Evolutionary conservation across 2,797 vertebrate species (phyloP).

Genomic region (Alauda arvensis): DNA sequence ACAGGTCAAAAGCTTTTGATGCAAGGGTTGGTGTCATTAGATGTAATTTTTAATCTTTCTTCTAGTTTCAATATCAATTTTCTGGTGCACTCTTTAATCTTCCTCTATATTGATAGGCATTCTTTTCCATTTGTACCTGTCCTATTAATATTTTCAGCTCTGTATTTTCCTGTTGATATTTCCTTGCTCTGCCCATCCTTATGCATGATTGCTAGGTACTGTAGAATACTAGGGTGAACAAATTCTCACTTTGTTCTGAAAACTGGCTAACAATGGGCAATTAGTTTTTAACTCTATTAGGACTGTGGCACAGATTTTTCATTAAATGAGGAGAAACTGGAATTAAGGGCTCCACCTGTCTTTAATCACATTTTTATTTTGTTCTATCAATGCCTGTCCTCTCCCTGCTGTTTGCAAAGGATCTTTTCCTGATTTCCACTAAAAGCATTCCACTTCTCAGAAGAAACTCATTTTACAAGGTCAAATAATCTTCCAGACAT

Average conservation of each 20-base stretch:
- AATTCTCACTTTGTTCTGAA: not conserved
- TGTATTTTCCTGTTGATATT: not conserved
- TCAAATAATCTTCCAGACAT: constrained; percentile 19
- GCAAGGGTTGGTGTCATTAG: not conserved
- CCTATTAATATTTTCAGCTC: not conserved
- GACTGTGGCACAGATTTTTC: not conserved
- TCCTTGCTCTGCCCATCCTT: not conserved
- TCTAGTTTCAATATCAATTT: not conserved
- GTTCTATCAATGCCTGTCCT: not conserved
- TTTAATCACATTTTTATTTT: not conserved
- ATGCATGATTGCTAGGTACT: not conserved
- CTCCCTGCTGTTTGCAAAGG: not conserved
- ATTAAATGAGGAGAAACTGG: not conserved
- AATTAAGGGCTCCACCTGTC: not conserved
- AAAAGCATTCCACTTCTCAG: not conserved
- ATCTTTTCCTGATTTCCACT: not conserved
- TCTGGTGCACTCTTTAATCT: not conserved
- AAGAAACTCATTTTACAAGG: not conserved
- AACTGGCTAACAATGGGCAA: not conserved
- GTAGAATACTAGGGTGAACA: not conserved
- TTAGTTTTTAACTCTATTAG: not conserved
- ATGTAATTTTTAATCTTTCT: not conserved
- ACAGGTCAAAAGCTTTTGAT: not conserved
- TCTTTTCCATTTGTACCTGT: not conserved
- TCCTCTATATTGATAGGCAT: not conserved